A percentile compares a stretch with the other conserved stretches of the same genome.
Conservation (phyloP, 2,113 vertebrate genomes). For the Heterotilapia buettikoferi region DNA sequence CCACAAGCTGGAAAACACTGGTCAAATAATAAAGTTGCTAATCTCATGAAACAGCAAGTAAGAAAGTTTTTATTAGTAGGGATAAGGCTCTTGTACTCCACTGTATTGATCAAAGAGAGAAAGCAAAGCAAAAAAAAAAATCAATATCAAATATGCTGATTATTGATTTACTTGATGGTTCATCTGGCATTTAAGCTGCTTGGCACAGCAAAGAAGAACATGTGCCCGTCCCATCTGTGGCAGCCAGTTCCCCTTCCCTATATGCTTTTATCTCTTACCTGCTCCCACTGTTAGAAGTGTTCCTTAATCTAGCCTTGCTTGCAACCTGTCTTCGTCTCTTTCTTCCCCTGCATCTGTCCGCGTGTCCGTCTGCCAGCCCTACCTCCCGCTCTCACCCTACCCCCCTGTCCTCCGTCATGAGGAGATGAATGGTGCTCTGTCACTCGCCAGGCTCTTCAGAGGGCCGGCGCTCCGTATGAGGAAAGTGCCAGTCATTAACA, state of each 20-base stretch:
- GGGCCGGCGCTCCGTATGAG: constrained; percentile 68
- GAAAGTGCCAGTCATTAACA: constrained; percentile 81
- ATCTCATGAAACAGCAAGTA: background rate
- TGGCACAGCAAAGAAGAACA: background rate
- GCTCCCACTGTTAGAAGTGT: constrained; percentile 37
- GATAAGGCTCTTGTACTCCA: background rate
- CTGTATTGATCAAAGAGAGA: background rate
- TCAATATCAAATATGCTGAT: constrained; percentile 17
- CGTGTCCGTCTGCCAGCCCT: constrained; percentile 43
- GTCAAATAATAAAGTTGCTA: background rate
- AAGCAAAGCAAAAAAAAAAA: background rate
- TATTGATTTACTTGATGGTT: constrained; percentile 15
- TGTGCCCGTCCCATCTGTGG: constrained; percentile 14
- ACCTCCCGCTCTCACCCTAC: constrained; percentile 16
- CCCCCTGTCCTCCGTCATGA: constrained; percentile 44
- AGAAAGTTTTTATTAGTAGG: constrained; percentile 1
- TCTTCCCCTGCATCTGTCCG: constrained; percentile 40
- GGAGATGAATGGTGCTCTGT: constrained; percentile 78
- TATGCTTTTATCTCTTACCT: constrained; percentile 29
- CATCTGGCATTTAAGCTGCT: background rate
- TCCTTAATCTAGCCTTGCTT: constrained; percentile 41
- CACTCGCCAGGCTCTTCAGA: constrained; percentile 74
- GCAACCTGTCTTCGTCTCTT: constrained; percentile 45
- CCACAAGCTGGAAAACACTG: background rate
- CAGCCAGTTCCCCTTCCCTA: background rate